These are phyloP conservation scores for Gracilinanus agilis DNA, from an alignment of 2,113 vertebrate genomes.

Conservation along the genomic window DNA sequence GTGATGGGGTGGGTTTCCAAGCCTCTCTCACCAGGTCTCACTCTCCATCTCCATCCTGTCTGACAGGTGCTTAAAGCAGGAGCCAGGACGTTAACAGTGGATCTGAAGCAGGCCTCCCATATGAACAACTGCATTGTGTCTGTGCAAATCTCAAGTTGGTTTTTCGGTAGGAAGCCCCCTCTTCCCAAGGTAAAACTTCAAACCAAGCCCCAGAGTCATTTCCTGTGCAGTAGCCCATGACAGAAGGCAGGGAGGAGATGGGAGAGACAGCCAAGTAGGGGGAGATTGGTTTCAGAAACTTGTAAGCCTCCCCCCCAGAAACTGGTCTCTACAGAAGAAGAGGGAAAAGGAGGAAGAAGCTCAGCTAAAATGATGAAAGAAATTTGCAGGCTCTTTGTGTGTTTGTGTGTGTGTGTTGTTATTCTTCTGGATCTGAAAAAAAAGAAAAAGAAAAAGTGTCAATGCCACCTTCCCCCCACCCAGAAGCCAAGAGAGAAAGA, in stretches of 20 bases:
- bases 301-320: constrained; percentile 83
- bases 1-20: constrained; percentile 43
- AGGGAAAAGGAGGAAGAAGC: constrained; percentile 83
- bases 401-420: constrained; percentile 80
- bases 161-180: constrained; percentile 52
- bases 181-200: constrained; percentile 55
- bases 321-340: constrained; percentile 85
- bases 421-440: constrained; percentile 90
- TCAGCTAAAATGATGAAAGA: constrained; percentile 87
- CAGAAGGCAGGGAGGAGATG: constrained; percentile 68
- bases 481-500: constrained; percentile 66
- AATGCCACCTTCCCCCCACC: constrained; percentile 81
- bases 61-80: constrained; percentile 56
- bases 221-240: constrained; percentile 79
- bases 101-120: constrained; percentile 59
- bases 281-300: constrained; percentile 72
- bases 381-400: constrained; percentile 85
- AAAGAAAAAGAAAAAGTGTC: constrained; percentile 84
- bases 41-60: constrained; percentile 63
- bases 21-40: constrained; percentile 33
- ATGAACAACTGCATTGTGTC: constrained; percentile 59
- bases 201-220: constrained; percentile 65
- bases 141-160: constrained; percentile 72
- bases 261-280: constrained; percentile 57
- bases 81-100: constrained; percentile 68